phyloP scores from a whole-genome alignment of 1,140 invertebrate genomes.

The Penaeus indicus region DNA sequence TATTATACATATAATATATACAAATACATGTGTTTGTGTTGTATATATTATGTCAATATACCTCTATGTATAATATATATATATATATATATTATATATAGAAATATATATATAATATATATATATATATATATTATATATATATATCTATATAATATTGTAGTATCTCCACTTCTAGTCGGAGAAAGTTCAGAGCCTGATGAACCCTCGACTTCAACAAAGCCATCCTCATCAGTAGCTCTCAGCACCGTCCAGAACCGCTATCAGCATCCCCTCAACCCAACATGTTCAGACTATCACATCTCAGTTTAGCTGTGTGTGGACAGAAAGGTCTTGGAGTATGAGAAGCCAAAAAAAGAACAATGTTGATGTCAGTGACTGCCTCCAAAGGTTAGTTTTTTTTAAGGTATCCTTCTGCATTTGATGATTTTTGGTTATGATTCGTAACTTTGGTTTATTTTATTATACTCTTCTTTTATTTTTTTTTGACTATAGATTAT shows the following conservation, averaged over 20 bases:
- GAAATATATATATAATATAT: too few species aligned
- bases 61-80: too few species aligned
- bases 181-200: neutral
- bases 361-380: slow-evolving; percentile 8
- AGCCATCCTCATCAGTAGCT: slow-evolving; percentile 3
- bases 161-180: neutral
- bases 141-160: neutral
- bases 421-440: neutral
- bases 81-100: too few species aligned
- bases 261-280: slow-evolving; percentile 53
- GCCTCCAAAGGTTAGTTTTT: slow-evolving; percentile 50
- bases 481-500: neutral
- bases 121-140: too few species aligned
- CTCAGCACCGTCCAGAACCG: neutral
- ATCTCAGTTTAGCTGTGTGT: slow-evolving; percentile 69
- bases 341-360: slow-evolving; percentile 75
- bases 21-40: too few species aligned
- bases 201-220: slow-evolving; percentile 27
- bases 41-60: too few species aligned
- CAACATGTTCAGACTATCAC: slow-evolving; percentile 57
- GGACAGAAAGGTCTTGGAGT: slow-evolving; percentile 80
- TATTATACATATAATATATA: too few species aligned
- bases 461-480: neutral
- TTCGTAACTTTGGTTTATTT: neutral
- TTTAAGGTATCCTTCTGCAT: neutral